phyloP scores from a whole-genome alignment of 2,888 invertebrate species.

The Epiperipatus broadwayi region DNA sequence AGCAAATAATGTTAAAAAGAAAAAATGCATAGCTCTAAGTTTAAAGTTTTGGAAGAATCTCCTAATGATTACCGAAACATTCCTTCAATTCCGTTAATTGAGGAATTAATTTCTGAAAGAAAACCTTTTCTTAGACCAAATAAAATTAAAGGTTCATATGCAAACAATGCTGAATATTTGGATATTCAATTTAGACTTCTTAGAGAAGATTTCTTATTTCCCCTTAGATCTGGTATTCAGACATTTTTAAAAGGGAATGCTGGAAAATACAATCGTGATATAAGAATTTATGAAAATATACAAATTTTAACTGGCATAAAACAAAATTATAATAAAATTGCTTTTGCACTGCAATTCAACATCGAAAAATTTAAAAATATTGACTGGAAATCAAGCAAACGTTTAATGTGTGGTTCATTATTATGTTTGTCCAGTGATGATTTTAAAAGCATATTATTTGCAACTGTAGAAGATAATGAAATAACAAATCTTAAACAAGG shows the following conservation, averaged over 20 bases:
- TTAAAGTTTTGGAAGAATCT: too few species aligned
- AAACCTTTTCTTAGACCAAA: conserved; percentile 37
- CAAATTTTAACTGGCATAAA: conserved; percentile 21
- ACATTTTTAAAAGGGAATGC: conserved; percentile 29
- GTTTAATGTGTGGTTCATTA: conserved; percentile 49
- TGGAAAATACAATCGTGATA: conserved; percentile 22
- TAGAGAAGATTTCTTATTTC: conserved; percentile 56
- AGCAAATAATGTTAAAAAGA: neutral
- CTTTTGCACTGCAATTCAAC: conserved; percentile 16
- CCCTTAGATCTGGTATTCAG: conserved; percentile 45
- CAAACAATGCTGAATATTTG: conserved; percentile 47
- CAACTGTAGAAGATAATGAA: conserved; percentile 43
- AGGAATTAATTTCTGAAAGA: conserved; percentile 24
- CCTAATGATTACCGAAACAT: conserved; percentile 31
- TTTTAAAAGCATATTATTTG: conserved; percentile 48
- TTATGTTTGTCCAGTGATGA: conserved; percentile 48
- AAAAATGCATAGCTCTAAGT: conserved; percentile 8
- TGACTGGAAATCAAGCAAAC: conserved; percentile 35
- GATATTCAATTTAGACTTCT: conserved; percentile 56
- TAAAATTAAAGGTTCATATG: conserved; percentile 41
- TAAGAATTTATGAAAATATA: conserved; percentile 22
- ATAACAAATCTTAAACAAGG: conserved; percentile 35
- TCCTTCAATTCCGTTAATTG: conserved; percentile 24
- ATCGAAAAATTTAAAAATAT: conserved; percentile 14
- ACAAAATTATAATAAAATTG: conserved; percentile 19